These are phyloP conservation scores for Tribolium castaneum DNA, from an alignment of 1,140 invertebrate genomes.

Conservation along the genomic window DNA sequence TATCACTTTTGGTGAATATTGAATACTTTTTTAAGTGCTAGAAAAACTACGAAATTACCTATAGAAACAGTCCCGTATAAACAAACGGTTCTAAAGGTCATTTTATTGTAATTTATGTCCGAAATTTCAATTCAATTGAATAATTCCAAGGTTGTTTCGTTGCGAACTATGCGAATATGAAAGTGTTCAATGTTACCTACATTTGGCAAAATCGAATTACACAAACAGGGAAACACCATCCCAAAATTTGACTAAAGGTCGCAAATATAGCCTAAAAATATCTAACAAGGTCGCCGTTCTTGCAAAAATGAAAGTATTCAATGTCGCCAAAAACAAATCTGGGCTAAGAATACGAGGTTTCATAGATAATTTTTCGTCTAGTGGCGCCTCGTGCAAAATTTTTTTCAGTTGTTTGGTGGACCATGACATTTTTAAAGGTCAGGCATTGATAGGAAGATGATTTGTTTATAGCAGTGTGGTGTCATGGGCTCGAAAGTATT, in stretches of 20 bases:
- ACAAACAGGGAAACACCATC: background rate
- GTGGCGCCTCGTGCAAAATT: background rate
- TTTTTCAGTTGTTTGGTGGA: background rate
- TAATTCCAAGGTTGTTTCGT: background rate
- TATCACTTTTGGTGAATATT: background rate
- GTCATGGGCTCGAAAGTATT: background rate
- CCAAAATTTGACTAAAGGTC: background rate
- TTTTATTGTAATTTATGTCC: constrained; percentile 1
- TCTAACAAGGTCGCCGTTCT: background rate
- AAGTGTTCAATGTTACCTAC: constrained; percentile 16
- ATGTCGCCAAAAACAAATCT: background rate
- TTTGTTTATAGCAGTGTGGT: background rate
- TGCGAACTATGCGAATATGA: background rate
- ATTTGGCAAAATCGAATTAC: background rate
- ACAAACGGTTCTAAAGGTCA: constrained; percentile 1
- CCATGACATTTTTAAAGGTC: background rate
- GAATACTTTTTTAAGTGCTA: background rate
- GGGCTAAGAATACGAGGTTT: background rate
- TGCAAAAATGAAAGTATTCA: background rate
- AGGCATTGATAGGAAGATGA: background rate
- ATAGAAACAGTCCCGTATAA: background rate
- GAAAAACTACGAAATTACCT: background rate
- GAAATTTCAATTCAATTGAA: constrained; percentile 1
- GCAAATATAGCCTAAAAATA: background rate
- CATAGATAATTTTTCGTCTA: background rate